Evolutionary conservation across 2,113 vertebrate genomes (phyloP).

Genomic region (Mesitornis unicolor): DNA sequence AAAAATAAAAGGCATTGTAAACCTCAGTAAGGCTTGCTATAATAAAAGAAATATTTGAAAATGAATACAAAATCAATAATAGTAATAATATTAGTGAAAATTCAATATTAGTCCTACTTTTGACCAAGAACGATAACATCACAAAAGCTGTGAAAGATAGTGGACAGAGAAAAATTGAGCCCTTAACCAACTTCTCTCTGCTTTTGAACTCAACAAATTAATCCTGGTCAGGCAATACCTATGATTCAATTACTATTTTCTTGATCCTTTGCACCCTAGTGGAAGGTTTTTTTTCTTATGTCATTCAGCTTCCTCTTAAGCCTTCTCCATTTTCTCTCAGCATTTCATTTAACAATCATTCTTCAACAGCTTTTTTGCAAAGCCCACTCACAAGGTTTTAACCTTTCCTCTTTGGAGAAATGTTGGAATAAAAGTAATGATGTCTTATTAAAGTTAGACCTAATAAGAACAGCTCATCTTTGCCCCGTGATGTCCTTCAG

Average conservation of each 20-base stretch:
- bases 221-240: slow-evolving; percentile 17
- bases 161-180: background rate
- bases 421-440: slow-evolving; percentile 33
- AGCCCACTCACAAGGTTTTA: slow-evolving; percentile 29
- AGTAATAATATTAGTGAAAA: background rate
- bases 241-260: slow-evolving; percentile 48
- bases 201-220: slow-evolving; percentile 43
- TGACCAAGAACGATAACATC: background rate
- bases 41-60: background rate
- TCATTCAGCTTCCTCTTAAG: slow-evolving; percentile 37
- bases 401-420: slow-evolving; percentile 10
- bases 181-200: background rate
- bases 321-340: slow-evolving; percentile 24
- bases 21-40: background rate
- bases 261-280: slow-evolving; percentile 20
- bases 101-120: background rate
- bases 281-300: background rate
- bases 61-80: background rate
- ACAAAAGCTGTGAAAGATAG: background rate
- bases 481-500: background rate
- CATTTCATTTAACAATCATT: slow-evolving; percentile 45
- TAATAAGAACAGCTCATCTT: slow-evolving; percentile 36
- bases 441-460: slow-evolving; percentile 25
- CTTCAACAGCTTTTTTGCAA: slow-evolving; percentile 19
- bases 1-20: background rate